Evolutionary conservation across 2,113 vertebrate species (phyloP).

Genomic region (Hydropotes inermis): DNA sequence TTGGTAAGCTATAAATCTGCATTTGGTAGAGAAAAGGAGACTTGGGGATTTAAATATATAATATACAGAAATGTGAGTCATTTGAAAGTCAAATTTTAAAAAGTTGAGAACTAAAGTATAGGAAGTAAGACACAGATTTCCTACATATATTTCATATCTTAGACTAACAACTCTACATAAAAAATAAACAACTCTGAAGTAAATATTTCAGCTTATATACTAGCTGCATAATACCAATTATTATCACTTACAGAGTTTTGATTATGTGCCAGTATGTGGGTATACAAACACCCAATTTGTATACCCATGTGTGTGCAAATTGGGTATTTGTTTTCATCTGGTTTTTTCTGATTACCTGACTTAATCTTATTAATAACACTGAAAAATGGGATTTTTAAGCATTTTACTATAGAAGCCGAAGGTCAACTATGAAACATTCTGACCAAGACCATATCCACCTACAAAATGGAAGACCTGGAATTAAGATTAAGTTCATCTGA

Average conservation of each 20-base stretch:
- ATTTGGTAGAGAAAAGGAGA: not conserved
- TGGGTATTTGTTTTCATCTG: not conserved
- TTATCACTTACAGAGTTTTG: not conserved
- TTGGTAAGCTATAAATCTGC: not conserved
- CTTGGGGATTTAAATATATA: not conserved
- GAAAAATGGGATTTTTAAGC: not conserved
- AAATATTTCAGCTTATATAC: not conserved
- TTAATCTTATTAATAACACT: not conserved
- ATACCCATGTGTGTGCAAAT: not conserved
- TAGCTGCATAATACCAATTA: not conserved
- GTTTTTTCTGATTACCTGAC: not conserved
- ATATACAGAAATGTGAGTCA: not conserved
- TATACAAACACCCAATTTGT: not conserved
- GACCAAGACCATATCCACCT: not conserved
- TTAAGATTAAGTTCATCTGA: not conserved
- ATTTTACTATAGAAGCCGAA: conserved; percentile 1
- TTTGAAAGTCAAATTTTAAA: not conserved
- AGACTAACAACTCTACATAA: not conserved
- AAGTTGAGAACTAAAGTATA: not conserved
- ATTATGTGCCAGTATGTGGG: not conserved
- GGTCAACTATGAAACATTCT: not conserved
- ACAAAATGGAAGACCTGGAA: not conserved
- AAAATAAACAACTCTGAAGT: not conserved
- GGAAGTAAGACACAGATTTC: not conserved
- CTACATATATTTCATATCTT: not conserved